A percentile compares a stretch with the other conserved stretches of the same genome.
These are phyloP conservation scores for Theodoxus fluviatilis DNA, from an alignment of 2,888 invertebrate species.

Conservation along the genomic window DNA sequence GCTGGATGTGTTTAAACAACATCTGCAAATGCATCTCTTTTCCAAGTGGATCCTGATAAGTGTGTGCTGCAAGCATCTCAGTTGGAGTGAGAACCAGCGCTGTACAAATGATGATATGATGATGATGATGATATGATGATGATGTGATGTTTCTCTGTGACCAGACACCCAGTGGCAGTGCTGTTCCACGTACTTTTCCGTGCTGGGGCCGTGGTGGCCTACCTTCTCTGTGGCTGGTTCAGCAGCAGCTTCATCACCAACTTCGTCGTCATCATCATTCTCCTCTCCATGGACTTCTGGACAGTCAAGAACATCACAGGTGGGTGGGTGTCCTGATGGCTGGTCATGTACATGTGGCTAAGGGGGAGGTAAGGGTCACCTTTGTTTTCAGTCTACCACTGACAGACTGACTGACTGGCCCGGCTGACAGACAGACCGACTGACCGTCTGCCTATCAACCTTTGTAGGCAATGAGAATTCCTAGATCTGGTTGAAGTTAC, in stretches of 20 bases:
- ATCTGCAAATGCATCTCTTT: neutral
- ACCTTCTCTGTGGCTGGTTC: constrained; percentile 89
- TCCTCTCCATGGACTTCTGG: constrained; percentile 98
- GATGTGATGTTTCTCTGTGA: constrained; percentile 32
- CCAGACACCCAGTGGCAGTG: constrained; percentile 83
- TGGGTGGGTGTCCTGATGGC: no score
- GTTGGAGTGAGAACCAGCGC: no score
- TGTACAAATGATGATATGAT: neutral
- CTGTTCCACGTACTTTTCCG: constrained; percentile 91
- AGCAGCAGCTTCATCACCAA: constrained; percentile 92
- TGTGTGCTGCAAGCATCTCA: no score
- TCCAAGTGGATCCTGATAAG: no score
- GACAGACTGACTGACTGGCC: no score
- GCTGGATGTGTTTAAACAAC: neutral
- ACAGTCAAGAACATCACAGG: constrained; percentile 94
- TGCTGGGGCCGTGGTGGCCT: constrained; percentile 77
- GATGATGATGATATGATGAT: neutral
- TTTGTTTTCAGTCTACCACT: no score
- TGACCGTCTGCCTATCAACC: no score
- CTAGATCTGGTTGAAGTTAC: no score
- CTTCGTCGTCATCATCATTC: constrained; percentile 87
- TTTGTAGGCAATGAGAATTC: no score
- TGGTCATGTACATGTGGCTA: no score
- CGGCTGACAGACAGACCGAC: no score
- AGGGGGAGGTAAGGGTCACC: no score